These are phyloP conservation scores for Troides oblongomaculatus DNA, from an alignment of 2,888 invertebrate genomes.

Conservation along the genomic window DNA sequence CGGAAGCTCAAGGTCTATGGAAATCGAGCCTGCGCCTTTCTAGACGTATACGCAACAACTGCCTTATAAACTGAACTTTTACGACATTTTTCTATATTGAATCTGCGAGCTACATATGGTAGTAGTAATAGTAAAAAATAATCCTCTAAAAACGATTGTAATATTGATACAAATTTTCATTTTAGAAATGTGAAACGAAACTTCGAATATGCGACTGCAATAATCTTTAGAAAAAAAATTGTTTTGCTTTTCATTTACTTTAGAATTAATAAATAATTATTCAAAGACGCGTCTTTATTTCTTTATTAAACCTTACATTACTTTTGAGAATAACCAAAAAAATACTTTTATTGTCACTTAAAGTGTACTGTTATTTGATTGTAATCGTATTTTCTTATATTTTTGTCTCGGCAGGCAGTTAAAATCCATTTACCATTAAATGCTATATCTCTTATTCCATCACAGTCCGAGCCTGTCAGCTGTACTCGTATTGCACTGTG, in stretches of 20 bases:
- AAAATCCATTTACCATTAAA: conserved; percentile 81
- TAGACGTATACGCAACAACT: too few species aligned
- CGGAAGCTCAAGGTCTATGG: too few species aligned
- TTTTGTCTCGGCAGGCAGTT: conserved; percentile 82
- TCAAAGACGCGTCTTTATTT: background rate
- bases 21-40: too few species aligned
- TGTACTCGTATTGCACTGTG: conserved; percentile 63
- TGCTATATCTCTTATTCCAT: conserved; percentile 83
- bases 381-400: conserved; percentile 82
- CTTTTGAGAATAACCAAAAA: conserved; percentile 12
- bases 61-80: too few species aligned
- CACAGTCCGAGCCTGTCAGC: conserved; percentile 85
- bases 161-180: conserved; percentile 11
- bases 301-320: conserved; percentile 16
- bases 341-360: conserved; percentile 48
- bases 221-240: conserved; percentile 10
- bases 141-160: background rate
- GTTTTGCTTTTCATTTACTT: background rate
- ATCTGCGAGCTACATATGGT: background rate
- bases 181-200: conserved; percentile 12
- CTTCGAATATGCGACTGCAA: conserved; percentile 16
- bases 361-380: conserved; percentile 73
- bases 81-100: too few species aligned
- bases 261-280: background rate
- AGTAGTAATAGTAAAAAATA: background rate